phyloP scores from a whole-genome alignment of 2,797 vertebrate genomes.

The Sebastes hubbsi region DNA sequence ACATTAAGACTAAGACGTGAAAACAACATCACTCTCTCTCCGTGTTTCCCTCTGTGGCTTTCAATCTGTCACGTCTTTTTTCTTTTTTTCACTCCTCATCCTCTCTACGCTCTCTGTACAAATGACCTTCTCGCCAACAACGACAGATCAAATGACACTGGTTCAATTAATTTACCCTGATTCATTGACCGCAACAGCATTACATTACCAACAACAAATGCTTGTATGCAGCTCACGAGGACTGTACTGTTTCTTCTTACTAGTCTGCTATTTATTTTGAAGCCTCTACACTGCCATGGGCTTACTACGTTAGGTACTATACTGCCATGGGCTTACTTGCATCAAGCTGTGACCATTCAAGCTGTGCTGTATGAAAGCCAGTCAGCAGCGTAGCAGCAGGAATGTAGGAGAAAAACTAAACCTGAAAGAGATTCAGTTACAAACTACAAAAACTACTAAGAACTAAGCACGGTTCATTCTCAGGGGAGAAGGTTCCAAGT shows the following conservation, averaged over 20 bases:
- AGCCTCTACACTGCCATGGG: neutral
- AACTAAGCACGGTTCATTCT: no score
- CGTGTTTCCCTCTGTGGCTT: conserved; percentile 16
- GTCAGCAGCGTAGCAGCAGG: neutral
- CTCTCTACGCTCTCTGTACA: neutral
- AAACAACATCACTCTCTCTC: conserved; percentile 18
- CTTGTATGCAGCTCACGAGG: neutral
- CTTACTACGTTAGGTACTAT: no score
- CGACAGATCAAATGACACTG: conserved; percentile 27
- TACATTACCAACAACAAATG: neutral
- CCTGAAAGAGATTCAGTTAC: neutral
- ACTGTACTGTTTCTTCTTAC: neutral
- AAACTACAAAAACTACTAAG: no score
- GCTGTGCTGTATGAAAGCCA: neutral
- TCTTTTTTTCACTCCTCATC: neutral
- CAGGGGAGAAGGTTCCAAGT: no score
- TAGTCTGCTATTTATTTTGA: neutral
- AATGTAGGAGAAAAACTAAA: neutral
- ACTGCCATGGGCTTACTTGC: neutral
- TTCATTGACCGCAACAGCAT: conserved; percentile 5
- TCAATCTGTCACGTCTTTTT: neutral
- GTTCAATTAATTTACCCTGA: conserved; percentile 23
- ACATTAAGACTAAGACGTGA: conserved; percentile 37
- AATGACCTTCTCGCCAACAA: neutral
- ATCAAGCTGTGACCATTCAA: neutral